Percentiles rank a stretch among this genome's conserved stretches.
Conservation (phyloP, 53 echinoderm and acorn worm species). For the Apostichopus leukothele region DNA sequence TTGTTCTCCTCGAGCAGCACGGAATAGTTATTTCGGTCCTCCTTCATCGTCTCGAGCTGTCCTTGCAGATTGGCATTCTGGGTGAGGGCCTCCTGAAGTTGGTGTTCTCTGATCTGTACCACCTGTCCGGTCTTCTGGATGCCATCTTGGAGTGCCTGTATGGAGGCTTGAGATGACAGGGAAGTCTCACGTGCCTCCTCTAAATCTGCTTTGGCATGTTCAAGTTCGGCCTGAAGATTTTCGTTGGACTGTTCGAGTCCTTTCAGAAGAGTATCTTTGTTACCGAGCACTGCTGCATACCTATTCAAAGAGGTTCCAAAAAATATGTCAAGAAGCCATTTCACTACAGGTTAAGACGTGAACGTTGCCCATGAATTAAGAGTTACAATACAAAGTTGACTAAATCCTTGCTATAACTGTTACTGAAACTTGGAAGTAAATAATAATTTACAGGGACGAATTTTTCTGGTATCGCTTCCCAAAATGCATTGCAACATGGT, state of each 20-base stretch:
- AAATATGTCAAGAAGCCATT: background rate
- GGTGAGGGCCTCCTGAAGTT: conserved; percentile 70
- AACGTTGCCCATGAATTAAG: too few species aligned
- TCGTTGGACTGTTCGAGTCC: conserved; percentile 60
- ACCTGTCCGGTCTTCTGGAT: conserved; percentile 60
- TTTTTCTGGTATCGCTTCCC: too few species aligned
- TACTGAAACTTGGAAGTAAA: too few species aligned
- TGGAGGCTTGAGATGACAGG: conserved; percentile 35
- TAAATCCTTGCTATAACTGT: too few species aligned
- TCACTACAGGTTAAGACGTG: too few species aligned
- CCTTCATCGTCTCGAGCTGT: conserved; percentile 84
- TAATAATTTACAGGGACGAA: too few species aligned
- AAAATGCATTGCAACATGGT: too few species aligned
- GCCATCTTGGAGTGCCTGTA: conserved; percentile 64
- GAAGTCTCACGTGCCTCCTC: conserved; percentile 1
- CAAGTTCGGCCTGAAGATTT: conserved; percentile 64
- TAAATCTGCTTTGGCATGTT: conserved; percentile 47
- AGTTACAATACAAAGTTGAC: too few species aligned
- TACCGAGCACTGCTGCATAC: conserved; percentile 66
- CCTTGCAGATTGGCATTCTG: conserved; percentile 95
- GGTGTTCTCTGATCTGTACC: conserved; percentile 62
- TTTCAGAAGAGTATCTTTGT: conserved; percentile 66
- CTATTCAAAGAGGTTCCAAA: background rate
- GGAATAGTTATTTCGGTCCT: conserved; percentile 73
- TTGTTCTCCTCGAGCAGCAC: conserved; percentile 80